Conservation (phyloP, 2,113 vertebrate genomes). For the Myrmecobius fasciatus region DNA sequence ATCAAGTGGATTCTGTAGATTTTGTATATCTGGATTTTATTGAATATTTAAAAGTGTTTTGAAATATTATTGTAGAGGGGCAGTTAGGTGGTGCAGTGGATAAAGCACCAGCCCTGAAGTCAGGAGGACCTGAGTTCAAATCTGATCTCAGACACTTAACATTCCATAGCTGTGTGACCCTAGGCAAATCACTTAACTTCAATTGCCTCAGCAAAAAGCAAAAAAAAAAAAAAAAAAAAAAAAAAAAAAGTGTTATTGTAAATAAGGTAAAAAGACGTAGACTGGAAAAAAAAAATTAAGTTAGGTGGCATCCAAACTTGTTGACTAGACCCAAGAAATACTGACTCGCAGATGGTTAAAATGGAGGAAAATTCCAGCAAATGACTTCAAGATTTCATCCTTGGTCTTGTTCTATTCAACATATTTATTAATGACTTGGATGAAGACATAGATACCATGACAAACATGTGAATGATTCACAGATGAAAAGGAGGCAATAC, state of each 20-base stretch:
- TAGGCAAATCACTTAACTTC: too few relatives aligned
- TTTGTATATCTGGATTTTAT: neutral
- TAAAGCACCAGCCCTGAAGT: too few relatives aligned
- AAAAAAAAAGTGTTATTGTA: too few relatives aligned
- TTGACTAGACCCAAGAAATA: neutral
- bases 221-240: too few relatives aligned
- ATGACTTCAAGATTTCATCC: neutral
- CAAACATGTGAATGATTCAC: neutral
- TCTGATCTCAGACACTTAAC: too few relatives aligned
- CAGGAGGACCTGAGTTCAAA: too few relatives aligned
- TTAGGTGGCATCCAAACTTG: neutral
- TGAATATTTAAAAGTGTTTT: neutral
- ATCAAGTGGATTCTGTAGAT: neutral
- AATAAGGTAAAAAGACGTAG: neutral
- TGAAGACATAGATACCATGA: neutral
- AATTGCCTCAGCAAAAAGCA: too few relatives aligned
- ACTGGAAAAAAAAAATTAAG: neutral
- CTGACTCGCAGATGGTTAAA: neutral
- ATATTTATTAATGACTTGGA: neutral
- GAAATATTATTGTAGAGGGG: neutral
- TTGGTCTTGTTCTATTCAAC: neutral
- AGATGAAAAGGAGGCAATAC: neutral
- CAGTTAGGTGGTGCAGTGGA: too few relatives aligned
- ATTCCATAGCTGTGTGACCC: too few relatives aligned
- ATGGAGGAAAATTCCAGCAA: neutral